Base-by-base conservation (phyloP, 2,888 invertebrate genomes). In the Plebejus argus region DNA sequence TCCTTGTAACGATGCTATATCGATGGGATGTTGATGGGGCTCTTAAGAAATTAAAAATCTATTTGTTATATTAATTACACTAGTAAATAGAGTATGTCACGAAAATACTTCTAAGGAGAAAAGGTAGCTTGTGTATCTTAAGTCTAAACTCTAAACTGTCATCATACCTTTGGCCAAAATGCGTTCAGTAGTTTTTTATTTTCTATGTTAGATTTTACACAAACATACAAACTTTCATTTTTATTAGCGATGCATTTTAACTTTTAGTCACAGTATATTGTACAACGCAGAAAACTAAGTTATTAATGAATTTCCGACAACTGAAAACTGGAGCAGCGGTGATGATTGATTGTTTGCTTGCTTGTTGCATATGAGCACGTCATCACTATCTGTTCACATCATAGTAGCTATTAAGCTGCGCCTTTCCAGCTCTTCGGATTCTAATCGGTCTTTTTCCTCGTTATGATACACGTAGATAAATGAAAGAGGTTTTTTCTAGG, bases 281-380 rank as follows among this genome's bases (percentile, higher is more conserved):
- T 2, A 61, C 12, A 61, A 10, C 61, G 12, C 23, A 23, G 12
- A 61, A 61, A 61, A 61, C 18, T 66, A 7, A 61, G 20, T 12
- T 33, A 28, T 66, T 66, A 66, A 66, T 66, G 66, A 28, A 66
- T 66, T 66, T 66, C 66, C 66, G 66, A 66, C 66, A 15, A 15
- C 6, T 33, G 66, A 66, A 66, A 66, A 71, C 39, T 49, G 35
- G 20, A 39, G 35, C 35, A 66, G 18, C 28, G 20, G 66, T 61
- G 23, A 33, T 66, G 66, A 66, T 66, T 66, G 66, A 66, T 66
- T 33, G 66, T 33, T 66, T 66, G 28, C 28, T 28, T 28, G 66
- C 28, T 28, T 28, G 66, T 66, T 66, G 66, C 28, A 28, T 61
- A 10, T 66, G 66, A 33, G 15, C 66, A 66, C 66, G 66, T 66